Conservation (phyloP, 2,113 vertebrate species). For the Engystomops pustulosus region DNA sequence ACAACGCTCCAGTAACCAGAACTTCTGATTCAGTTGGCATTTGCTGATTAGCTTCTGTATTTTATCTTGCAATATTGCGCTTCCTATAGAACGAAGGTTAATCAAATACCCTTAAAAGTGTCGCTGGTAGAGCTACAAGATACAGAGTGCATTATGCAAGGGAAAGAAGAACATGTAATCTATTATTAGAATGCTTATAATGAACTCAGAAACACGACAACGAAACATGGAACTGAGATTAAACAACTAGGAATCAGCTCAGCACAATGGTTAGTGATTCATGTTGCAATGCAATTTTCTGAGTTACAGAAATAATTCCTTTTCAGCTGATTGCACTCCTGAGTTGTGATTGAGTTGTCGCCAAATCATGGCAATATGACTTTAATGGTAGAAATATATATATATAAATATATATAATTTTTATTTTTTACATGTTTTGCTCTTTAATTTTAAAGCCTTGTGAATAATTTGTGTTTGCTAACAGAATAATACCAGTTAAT, state of each 20-base stretch:
- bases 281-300: conserved; percentile 44
- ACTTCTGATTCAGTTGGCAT: conserved; percentile 29
- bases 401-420: no score
- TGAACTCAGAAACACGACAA: conserved; percentile 15
- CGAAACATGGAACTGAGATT: background rate
- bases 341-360: conserved; percentile 3
- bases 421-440: no score
- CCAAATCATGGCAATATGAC: background rate
- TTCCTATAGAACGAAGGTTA: conserved; percentile 25
- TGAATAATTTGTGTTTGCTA: no score
- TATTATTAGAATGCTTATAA: conserved; percentile 5
- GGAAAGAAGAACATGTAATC: background rate
- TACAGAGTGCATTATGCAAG: background rate
- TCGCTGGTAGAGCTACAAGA: background rate
- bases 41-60: conserved; percentile 35
- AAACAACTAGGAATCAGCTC: background rate
- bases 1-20: conserved; percentile 14
- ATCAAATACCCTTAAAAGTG: conserved; percentile 5
- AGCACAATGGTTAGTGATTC: conserved; percentile 2
- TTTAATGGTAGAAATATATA: no score
- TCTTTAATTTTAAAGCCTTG: no score
- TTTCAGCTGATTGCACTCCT: background rate
- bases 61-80: conserved; percentile 20
- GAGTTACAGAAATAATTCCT: conserved; percentile 26
- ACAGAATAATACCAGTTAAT: no score